phyloP scores from a whole-genome alignment of 2,797 vertebrate species.

The Sebastiscus albofasciatus region DNA sequence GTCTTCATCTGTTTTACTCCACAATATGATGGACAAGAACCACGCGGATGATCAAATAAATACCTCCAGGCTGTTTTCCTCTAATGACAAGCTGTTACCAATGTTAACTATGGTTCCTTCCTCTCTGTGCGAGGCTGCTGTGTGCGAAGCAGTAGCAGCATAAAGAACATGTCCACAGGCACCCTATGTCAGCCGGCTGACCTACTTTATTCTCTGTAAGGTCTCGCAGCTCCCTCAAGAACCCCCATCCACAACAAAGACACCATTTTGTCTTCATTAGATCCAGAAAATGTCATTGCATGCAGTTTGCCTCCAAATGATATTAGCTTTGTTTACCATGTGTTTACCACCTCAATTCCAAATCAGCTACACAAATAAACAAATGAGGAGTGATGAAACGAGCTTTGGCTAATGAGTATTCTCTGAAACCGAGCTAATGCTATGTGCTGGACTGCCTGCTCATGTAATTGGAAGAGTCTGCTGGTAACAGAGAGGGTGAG shows the following conservation, averaged over 20 bases:
- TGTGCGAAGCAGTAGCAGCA: slow-evolving; percentile 62
- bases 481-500: slow-evolving; percentile 48
- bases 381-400: slow-evolving; percentile 52
- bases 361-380: slow-evolving; percentile 69
- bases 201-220: slow-evolving; percentile 82
- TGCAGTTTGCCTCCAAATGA: slow-evolving; percentile 64
- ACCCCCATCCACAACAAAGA: slow-evolving; percentile 75
- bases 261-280: slow-evolving; percentile 83
- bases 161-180: slow-evolving; percentile 77
- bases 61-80: slow-evolving; percentile 67
- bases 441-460: slow-evolving; percentile 38
- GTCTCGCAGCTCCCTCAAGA: slow-evolving; percentile 76
- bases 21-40: slow-evolving; percentile 70
- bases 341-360: slow-evolving; percentile 61
- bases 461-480: slow-evolving; percentile 48
- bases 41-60: slow-evolving; percentile 76
- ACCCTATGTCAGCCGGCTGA: slow-evolving; percentile 74
- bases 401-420: slow-evolving; percentile 49
- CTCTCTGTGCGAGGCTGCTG: slow-evolving; percentile 58
- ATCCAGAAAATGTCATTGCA: slow-evolving; percentile 69
- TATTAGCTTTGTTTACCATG: slow-evolving; percentile 73
- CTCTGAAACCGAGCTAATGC: slow-evolving; percentile 24
- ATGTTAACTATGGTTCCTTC: slow-evolving; percentile 65
- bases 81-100: slow-evolving; percentile 73
- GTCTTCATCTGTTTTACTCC: slow-evolving; percentile 34